Conservation (phyloP, 2,888 invertebrate species). For the Nebria brevicollis region DNA sequence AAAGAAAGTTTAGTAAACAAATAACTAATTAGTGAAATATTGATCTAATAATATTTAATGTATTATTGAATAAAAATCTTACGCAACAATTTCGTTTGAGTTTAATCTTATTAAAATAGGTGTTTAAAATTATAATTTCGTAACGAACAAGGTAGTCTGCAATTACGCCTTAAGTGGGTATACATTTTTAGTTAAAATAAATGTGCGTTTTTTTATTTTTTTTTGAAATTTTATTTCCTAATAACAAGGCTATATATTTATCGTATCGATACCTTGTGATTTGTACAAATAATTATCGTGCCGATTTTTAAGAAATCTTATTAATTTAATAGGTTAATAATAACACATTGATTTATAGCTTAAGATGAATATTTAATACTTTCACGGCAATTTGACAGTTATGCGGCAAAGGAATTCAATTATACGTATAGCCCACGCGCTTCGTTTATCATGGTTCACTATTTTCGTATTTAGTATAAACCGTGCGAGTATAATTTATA, state of each 20-base stretch:
- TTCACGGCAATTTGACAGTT: conserved; percentile 23
- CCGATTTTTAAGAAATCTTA: conserved; percentile 10
- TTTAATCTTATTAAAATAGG: background rate
- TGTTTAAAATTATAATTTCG: background rate
- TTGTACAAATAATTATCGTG: background rate
- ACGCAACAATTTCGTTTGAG: background rate
- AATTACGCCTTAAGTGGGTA: background rate
- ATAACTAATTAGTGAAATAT: background rate
- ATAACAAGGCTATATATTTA: background rate
- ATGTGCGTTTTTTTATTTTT: background rate
- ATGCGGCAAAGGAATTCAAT: conserved; percentile 40
- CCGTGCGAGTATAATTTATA: background rate
- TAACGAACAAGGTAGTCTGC: background rate
- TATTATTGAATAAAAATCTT: background rate
- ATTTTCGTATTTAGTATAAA: background rate
- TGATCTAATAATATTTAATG: background rate
- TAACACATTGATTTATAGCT: conserved; percentile 40
- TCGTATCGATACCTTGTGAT: conserved; percentile 1
- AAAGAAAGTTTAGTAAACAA: background rate
- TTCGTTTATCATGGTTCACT: background rate
- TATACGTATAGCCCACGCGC: conserved; percentile 32
- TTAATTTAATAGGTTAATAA: conserved; percentile 45
- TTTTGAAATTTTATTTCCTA: background rate
- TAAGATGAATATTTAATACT: conserved; percentile 36
- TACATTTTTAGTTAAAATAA: background rate